phyloP scores from a whole-genome alignment of 1,140 invertebrate genomes.

The Melanaphis sacchari region DNA sequence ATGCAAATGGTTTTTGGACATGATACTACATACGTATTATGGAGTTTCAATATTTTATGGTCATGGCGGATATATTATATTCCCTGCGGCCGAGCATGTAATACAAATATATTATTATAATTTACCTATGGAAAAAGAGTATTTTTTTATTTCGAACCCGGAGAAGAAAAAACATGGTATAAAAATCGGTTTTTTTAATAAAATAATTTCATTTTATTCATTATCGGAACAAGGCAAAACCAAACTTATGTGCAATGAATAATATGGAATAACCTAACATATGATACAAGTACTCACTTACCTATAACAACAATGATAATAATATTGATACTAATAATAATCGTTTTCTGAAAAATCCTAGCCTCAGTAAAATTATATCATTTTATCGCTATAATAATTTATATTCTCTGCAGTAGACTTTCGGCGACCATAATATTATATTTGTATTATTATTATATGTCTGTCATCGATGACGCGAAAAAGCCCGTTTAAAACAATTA shows the following conservation, averaged over 20 bases:
- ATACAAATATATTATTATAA: background rate
- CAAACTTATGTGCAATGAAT: background rate
- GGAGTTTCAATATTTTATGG: too few relatives aligned
- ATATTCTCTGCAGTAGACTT: background rate
- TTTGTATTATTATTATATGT: background rate
- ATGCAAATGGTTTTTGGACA: background rate
- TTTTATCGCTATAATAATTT: background rate
- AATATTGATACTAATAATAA: background rate
- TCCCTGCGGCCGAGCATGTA: background rate
- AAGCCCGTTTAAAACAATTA: background rate
- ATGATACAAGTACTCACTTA: rapidly evolving
- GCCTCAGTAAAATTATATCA: background rate
- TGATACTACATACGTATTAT: background rate
- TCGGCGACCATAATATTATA: background rate
- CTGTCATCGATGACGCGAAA: background rate
- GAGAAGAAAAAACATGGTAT: background rate
- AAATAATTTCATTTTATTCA: background rate
- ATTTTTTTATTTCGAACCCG: background rate
- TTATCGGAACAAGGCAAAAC: background rate
- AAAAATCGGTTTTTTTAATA: background rate
- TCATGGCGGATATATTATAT: background rate
- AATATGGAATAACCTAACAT: background rate
- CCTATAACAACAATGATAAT: background rate
- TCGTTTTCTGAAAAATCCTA: background rate
- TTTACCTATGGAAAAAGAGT: background rate